Conservation (phyloP, 2,797 vertebrate species). For the Hydrolagus colliei region DNA sequence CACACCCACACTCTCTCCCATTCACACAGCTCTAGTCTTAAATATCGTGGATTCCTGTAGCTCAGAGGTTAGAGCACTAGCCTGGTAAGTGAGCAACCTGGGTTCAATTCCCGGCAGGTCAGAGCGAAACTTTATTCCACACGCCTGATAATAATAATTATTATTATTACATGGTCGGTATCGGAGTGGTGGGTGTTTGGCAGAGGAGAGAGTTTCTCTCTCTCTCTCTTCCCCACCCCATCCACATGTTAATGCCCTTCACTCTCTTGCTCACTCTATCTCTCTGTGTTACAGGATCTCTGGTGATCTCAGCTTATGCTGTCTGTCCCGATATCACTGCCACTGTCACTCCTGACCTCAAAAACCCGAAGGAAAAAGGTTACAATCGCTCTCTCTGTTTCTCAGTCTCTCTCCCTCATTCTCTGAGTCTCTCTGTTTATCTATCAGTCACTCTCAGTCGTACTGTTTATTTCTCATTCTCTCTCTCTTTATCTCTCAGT, state of each 20-base stretch:
- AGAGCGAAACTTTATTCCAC: no score
- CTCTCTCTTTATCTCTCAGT: not conserved
- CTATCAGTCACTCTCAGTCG: no score
- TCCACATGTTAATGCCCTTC: not conserved
- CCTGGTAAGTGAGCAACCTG: no score
- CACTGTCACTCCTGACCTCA: constrained; percentile 84
- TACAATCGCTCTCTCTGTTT: not conserved
- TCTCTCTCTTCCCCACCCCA: no score
- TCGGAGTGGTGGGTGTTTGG: no score
- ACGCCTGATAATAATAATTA: no score
- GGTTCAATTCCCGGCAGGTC: no score
- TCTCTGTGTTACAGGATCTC: constrained; percentile 59
- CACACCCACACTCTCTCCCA: not conserved
- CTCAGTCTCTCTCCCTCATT: no score
- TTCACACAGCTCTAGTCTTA: not conserved
- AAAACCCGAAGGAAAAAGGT: constrained; percentile 73
- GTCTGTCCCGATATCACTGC: constrained; percentile 83
- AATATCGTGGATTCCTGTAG: no score
- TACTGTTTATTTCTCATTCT: not conserved
- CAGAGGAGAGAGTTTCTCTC: no score
- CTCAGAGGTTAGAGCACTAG: no score
- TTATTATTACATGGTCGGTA: no score
- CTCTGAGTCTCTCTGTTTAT: not conserved
- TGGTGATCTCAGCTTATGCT: constrained; percentile 84
- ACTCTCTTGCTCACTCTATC: not conserved